phyloP scores from a whole-genome alignment of 2,797 vertebrate genomes.

The Vipera ursinii region DNA sequence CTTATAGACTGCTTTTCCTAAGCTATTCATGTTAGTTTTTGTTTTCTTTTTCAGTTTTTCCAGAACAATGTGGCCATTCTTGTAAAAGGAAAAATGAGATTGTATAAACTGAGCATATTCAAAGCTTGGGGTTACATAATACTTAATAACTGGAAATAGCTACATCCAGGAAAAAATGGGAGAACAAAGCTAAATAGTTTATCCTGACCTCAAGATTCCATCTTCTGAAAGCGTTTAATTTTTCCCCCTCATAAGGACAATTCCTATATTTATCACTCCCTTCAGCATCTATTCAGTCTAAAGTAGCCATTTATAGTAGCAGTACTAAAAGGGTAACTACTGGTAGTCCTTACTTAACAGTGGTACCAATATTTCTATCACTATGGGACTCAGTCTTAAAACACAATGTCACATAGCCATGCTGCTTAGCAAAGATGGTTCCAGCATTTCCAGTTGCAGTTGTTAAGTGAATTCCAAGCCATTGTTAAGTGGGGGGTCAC shows the following conservation, averaged over 20 bases:
- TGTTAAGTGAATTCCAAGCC: not conserved
- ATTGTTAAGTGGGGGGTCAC: not conserved
- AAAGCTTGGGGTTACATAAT: not conserved
- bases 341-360: not conserved
- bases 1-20: not conserved
- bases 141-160: not conserved
- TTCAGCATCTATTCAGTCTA: not conserved
- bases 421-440: not conserved
- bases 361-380: not conserved
- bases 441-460: not conserved
- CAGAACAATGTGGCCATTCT: not conserved
- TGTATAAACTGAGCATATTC: not conserved
- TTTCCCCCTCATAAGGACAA: not conserved
- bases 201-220: not conserved
- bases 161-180: not conserved
- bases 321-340: not conserved
- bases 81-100: not conserved
- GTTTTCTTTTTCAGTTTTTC: not conserved
- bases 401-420: not conserved
- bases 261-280: not conserved
- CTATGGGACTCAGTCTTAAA: not conserved
- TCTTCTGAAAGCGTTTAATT: not conserved
- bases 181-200: not conserved
- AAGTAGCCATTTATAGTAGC: not conserved
- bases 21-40: not conserved